Evolutionary conservation across 2,888 invertebrate genomes (phyloP), one percentile per base, ranked within the genome.

Genomic region (Athetis lepigone): DNA sequence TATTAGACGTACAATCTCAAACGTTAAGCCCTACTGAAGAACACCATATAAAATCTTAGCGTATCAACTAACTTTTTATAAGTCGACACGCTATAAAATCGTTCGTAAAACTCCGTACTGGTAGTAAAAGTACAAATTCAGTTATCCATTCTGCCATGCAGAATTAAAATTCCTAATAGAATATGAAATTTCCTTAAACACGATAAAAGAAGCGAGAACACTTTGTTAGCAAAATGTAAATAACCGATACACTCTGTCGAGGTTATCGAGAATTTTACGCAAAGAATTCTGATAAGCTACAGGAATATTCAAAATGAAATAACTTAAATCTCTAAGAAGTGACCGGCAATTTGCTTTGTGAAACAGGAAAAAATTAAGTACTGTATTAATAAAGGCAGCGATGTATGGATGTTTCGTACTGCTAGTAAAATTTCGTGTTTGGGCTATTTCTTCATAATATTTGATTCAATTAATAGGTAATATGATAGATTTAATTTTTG

Each of bases 171-270:
- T 56, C 57, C 42, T 67, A 68, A 68, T 70, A 70, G 62, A 76
- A 66, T 70, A 70, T 66, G 36, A 76, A 79, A 79, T 66, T 75
- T 62, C 25, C 61, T 76, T 56, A 47, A 76, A 63, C 59, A 60
- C 51, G 57, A 80, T 77, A 79, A 71, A 79, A 66, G 51, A 63
- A 70, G 77, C 72, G 70, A 69, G 58, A 66, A 63, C 58, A 59
- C 49, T 76, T 60, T 76, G 72, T 77, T 79, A 67, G 67, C 55
- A 63, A 72, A 76, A 80, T 76, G 74, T 69, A 75, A 70, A 70
- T 75, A 72, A 60, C 59, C 63, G 81, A 81, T 81, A 81, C 71
- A 79, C 79, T 79, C 57, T 55, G 58, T 56, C 36, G 58, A 75
- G 81, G 81, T 79, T 81, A 81, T 75, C 83, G 63, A 47, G 18